These are phyloP conservation scores for Alligator mississippiensis DNA, from an alignment of 2,113 vertebrate genomes.

Conservation along the genomic window DNA sequence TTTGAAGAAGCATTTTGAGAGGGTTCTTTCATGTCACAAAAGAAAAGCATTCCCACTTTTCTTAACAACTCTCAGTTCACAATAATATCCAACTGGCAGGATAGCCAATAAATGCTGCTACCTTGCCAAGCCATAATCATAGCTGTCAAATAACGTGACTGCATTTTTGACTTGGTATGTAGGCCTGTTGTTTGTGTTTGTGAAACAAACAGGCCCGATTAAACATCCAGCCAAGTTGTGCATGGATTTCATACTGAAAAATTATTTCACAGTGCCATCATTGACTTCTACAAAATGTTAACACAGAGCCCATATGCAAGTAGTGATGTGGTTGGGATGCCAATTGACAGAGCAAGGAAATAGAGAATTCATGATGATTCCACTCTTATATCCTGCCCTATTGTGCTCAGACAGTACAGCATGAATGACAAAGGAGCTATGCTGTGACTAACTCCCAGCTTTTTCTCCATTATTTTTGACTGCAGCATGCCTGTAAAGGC, in stretches of 20 bases:
- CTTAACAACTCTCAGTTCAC: slow-evolving; percentile 22
- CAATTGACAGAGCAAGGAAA: slow-evolving; percentile 6
- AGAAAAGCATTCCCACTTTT: slow-evolving; percentile 40
- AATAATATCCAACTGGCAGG: slow-evolving; percentile 53
- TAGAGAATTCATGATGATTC: neutral
- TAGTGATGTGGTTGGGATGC: slow-evolving; percentile 13
- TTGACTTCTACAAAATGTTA: slow-evolving; percentile 10
- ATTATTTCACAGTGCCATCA: neutral
- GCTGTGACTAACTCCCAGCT: neutral
- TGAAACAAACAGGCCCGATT: slow-evolving; percentile 57
- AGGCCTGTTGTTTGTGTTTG: slow-evolving; percentile 46
- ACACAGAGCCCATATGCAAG: neutral
- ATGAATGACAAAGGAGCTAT: neutral
- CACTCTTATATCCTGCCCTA: neutral
- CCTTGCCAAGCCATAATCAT: slow-evolving; percentile 54
- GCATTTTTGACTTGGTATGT: slow-evolving; percentile 41
- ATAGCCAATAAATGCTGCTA: slow-evolving; percentile 58
- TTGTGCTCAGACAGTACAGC: neutral
- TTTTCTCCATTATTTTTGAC: neutral
- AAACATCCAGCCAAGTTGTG: slow-evolving; percentile 34
- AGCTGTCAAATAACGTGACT: slow-evolving; percentile 66
- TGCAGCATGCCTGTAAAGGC: neutral
- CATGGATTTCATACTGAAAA: neutral
- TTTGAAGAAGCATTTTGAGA: slow-evolving; percentile 39
- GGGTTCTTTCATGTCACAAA: slow-evolving; percentile 57